Conservation (phyloP, 2,797 vertebrate species). For the Sebastes aleutianus region DNA sequence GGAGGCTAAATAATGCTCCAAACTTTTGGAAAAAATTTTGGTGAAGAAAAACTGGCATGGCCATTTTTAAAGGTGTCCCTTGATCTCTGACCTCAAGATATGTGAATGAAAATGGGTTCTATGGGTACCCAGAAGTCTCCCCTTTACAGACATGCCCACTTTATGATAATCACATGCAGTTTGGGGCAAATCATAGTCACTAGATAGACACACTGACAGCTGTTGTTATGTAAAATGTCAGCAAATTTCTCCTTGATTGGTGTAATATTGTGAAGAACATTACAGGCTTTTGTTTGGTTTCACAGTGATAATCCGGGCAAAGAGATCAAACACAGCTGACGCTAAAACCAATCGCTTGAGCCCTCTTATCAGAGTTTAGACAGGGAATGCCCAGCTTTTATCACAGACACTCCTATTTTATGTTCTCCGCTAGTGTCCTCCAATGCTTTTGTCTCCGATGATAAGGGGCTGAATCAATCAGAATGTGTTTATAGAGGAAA, state of each 20-base stretch:
- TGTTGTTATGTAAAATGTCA: neutral
- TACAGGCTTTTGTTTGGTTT: slow-evolving; percentile 6
- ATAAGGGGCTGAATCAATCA: slow-evolving; percentile 49
- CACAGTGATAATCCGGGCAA: neutral
- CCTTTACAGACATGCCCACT: too few species aligned
- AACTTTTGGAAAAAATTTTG: too few species aligned
- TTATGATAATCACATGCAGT: too few species aligned
- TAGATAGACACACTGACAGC: too few species aligned
- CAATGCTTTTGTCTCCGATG: slow-evolving; percentile 17
- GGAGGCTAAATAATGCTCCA: too few species aligned
- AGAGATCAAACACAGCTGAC: slow-evolving; percentile 23
- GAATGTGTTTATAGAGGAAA: slow-evolving; percentile 54
- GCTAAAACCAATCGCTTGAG: neutral
- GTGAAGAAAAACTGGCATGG: too few species aligned
- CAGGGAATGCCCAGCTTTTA: slow-evolving; percentile 19
- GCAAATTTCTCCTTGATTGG: neutral
- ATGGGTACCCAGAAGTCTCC: too few species aligned
- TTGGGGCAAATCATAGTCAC: too few species aligned
- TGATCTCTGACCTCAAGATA: too few species aligned
- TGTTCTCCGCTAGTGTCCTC: slow-evolving; percentile 30
- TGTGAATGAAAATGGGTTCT: too few species aligned
- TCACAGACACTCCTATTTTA: slow-evolving; percentile 33
- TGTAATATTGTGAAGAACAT: neutral
- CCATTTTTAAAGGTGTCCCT: accelerated
- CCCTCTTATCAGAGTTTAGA: slow-evolving; percentile 42